Conservation (phyloP, 2,888 invertebrate species). For the Argynnis bischoffii region DNA sequence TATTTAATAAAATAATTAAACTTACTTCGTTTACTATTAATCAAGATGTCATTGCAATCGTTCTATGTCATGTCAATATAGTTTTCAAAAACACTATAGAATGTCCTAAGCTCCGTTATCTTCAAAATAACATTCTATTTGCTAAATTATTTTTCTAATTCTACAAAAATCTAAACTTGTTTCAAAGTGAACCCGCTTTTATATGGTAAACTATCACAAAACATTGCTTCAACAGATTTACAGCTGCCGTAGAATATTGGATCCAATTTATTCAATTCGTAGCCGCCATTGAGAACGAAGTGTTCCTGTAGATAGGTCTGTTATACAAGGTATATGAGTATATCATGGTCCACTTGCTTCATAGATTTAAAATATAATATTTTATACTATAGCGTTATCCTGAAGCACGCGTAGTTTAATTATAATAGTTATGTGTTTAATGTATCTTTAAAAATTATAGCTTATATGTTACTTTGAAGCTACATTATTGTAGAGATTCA, state of each 20-base stretch:
- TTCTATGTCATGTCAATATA: too few species aligned
- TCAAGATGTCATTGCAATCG: too few species aligned
- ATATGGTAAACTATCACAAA: constrained; percentile 17
- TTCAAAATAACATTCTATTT: neutral
- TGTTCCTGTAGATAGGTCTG: constrained; percentile 19
- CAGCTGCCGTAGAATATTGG: constrained; percentile 33
- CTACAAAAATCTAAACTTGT: neutral
- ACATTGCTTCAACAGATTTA: constrained; percentile 34
- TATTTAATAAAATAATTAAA: too few species aligned
- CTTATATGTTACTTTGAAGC: too few species aligned
- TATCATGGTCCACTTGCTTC: neutral
- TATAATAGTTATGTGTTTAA: too few species aligned
- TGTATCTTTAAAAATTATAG: too few species aligned
- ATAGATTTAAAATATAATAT: neutral
- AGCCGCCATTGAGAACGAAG: constrained; percentile 22
- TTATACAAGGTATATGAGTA: neutral
- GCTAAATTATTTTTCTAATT: neutral
- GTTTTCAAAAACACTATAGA: too few species aligned
- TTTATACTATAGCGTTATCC: neutral
- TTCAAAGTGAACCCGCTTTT: constrained; percentile 4
- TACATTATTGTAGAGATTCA: too few species aligned
- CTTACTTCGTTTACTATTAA: too few species aligned
- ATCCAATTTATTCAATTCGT: constrained; percentile 38
- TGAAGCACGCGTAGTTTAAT: too few species aligned
- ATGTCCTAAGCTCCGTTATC: too few species aligned